Conservation (phyloP, 2,113 vertebrate species). For the Podarcis raffonei region DNA sequence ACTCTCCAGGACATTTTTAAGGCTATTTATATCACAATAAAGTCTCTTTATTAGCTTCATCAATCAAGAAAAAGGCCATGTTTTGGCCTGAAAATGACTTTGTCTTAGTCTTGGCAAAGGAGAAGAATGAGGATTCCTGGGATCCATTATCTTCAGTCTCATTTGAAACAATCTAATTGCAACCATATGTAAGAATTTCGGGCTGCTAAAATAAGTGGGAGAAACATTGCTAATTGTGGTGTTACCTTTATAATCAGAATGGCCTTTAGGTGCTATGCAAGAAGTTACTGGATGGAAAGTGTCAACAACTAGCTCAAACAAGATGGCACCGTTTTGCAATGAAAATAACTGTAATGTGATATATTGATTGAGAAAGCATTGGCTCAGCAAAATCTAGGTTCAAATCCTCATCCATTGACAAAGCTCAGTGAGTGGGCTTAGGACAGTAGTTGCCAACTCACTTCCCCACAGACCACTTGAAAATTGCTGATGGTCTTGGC, state of each 20-base stretch:
- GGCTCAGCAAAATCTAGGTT: not conserved
- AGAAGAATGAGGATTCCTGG: constrained; percentile 73
- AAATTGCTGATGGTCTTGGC: too few species aligned
- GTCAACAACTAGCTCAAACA: constrained; percentile 39
- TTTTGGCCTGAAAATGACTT: constrained; percentile 75
- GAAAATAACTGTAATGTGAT: not conserved
- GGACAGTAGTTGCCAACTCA: too few species aligned
- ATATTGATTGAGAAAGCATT: not conserved
- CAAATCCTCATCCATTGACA: not conserved
- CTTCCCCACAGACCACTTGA: too few species aligned
- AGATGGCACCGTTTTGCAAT: constrained; percentile 3
- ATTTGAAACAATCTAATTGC: constrained; percentile 77
- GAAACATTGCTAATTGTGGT: constrained; percentile 38
- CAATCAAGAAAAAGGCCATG: constrained; percentile 70
- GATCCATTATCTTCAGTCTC: constrained; percentile 75
- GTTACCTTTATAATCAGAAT: too few species aligned
- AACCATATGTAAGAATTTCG: constrained; percentile 41
- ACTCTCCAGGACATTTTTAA: constrained; percentile 75
- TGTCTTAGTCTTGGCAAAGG: constrained; percentile 63
- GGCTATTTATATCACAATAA: constrained; percentile 83
- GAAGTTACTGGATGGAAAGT: constrained; percentile 33
- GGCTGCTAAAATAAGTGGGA: too few species aligned
- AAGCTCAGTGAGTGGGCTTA: not conserved
- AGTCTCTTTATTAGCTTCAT: constrained; percentile 75
- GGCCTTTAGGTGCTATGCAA: too few species aligned